Evolutionary conservation across 2,113 vertebrate species (phyloP), one percentile per base, ranked within the genome.

Genomic region (Carassius carassius): DNA sequence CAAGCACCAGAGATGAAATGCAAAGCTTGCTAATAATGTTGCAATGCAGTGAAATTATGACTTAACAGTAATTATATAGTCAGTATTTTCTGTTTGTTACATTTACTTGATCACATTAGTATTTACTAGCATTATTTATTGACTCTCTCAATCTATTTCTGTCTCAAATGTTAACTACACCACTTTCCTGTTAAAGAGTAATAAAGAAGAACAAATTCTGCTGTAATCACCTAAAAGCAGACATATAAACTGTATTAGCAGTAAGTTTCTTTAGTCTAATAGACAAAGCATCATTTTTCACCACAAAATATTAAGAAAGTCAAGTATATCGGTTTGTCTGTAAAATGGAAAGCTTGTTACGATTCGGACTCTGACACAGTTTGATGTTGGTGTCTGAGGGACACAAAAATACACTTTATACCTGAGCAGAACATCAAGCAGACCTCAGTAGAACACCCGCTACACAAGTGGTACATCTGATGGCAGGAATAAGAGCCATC

Each of bases 321-420:
- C 11, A 60, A 62, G 19, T 41, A 23, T 47, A 47, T 47, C 2
- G 3, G 11, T 47, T 47, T 16, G 76, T 58, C 25, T 77, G 4
- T 12, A 21, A 35, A 29, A 78, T 60, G n/a, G 19, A 80, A 65
- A 9, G 17, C 37, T 29, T 80, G 37, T 23, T 49, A n/a, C 32
- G 23, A 3, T 37, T 41, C 0, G 0, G 19, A 35, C 12, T 29
- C 2, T 0, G 32, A 62, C 2, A 11, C 32, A 78, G 76, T 47
- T 65, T 49, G 37, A 5, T 25, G 37, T 14, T 41, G 16, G 65
- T 49, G 23, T 80, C 23, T 29, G 37, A 49, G 41, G 41, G 78
- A 80, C 60, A 63, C 32, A 80, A 80, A 49, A 25, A 63, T 0
- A 80, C 78, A 65, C n/a, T 49, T 80, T 80, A 60, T 80, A 65